Base-by-base conservation (phyloP, 2,797 vertebrate genomes). In the Notoglanidium macrostoma region DNA sequence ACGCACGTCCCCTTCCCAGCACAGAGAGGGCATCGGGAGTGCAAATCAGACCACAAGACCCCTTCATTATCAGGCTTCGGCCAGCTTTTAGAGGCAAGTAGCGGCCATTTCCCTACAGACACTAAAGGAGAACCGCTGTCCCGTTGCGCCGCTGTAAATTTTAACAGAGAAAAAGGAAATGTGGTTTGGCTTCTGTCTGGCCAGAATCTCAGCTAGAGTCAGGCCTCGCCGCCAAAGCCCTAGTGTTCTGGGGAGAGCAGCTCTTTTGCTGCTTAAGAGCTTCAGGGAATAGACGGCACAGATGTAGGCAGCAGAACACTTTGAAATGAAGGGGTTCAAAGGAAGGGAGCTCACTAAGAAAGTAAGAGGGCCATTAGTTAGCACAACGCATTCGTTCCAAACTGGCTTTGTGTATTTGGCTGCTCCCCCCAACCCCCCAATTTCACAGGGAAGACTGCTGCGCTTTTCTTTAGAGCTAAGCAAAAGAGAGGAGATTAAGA, bases 141-240 rank as follows among this genome's bases (percentile, higher is more conserved):
- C 40, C 32, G 85, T 49, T 51, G 85, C 86, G 88, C 89, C 51
- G 86, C 89, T 23, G 90, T 93, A 92, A 93, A 95, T 86, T 93
- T 94, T 91, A 90, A 94, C 88, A 44, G 88, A 90, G 87, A 89
- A 85, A 88, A 89, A 90, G 92, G 90, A 92, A 92, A 85, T 92
- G 91, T 86, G 92, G 93, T 94, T 91, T 94, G 93, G 92, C 93
- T 91, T 92, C 91, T 88, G 88, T 90, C 87, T 88, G 87, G 85
- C 88, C 44, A 29, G 81, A 82, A 61, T 78, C 85, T 44, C 76
- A 81, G 70, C 51, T 83, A 77, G 35, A 84, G 86, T 85, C 85
- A 84, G 83, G 23, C 46, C 80, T 85, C 55, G 23, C 67, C 89
- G 72, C 88, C 26, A 85, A 90, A 91, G 67, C 63, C 61, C 23